A percentile compares a stretch with the other conserved stretches of the same genome.
Conservation (phyloP, 2,113 vertebrate species). For the Otis tarda region DNA sequence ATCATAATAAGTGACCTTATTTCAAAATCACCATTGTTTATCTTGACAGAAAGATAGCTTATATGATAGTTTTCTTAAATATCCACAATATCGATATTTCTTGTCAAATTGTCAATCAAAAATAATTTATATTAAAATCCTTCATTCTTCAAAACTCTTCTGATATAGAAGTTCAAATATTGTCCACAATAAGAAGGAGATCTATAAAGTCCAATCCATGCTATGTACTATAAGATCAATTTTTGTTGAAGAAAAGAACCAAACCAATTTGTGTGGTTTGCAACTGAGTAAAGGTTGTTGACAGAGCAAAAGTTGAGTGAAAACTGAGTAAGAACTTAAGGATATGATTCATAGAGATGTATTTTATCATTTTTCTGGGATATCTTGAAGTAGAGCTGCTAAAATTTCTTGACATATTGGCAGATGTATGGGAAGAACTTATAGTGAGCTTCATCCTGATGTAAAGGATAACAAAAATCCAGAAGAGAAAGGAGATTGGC, state of each 20-base stretch:
- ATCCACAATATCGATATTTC: constrained; percentile 41
- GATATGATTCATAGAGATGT: background rate
- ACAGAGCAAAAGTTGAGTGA: background rate
- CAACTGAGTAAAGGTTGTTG: background rate
- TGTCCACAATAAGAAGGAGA: background rate
- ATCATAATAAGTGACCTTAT: constrained; percentile 66
- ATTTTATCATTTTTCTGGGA: background rate
- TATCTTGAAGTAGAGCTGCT: background rate
- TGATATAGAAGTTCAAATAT: constrained; percentile 38
- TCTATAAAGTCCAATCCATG: background rate
- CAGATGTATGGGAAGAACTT: background rate
- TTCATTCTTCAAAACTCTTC: constrained; percentile 16
- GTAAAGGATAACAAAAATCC: background rate
- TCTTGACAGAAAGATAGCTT: constrained; percentile 46
- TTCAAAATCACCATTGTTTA: constrained; percentile 69
- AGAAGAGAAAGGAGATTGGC: background rate
- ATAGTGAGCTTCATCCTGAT: background rate
- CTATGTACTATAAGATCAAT: background rate
- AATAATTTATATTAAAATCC: constrained; percentile 47
- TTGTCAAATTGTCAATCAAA: constrained; percentile 58
- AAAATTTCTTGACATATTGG: background rate
- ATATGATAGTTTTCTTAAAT: constrained; percentile 42
- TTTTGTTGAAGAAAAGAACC: constrained; percentile 36
- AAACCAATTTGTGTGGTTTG: background rate
- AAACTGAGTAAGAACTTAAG: background rate